phyloP scores from a whole-genome alignment of 2,113 vertebrate species.

The Mirounga angustirostris region DNA sequence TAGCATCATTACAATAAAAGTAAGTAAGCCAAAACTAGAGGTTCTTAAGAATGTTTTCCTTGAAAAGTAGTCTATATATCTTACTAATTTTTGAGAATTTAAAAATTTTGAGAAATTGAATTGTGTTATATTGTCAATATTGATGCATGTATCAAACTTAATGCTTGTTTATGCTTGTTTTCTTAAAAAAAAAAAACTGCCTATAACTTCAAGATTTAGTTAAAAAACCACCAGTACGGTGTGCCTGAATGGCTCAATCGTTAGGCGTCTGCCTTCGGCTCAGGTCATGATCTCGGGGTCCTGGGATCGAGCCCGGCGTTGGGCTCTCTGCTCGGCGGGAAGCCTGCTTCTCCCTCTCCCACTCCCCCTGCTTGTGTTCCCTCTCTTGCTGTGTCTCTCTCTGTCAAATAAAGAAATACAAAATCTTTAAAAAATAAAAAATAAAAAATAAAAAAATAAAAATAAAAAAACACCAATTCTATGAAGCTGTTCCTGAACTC shows the following conservation, averaged over 20 bases:
- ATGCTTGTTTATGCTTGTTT: neutral
- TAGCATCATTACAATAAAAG: constrained; percentile 1
- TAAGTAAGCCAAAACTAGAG: neutral
- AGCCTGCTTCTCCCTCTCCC: too few relatives aligned
- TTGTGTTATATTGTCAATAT: neutral
- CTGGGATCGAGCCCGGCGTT: too few relatives aligned
- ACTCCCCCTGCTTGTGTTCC: too few relatives aligned
- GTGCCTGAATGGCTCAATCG: too few relatives aligned
- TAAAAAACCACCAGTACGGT: neutral
- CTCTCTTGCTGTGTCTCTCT: too few relatives aligned
- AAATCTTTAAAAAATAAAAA: too few relatives aligned
- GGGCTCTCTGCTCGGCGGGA: too few relatives aligned
- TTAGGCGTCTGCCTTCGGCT: too few relatives aligned
- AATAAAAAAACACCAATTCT: neutral
- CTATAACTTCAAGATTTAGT: neutral
- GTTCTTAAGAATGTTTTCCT: neutral
- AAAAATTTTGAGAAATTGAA: neutral
- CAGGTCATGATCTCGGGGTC: too few relatives aligned
- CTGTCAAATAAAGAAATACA: too few relatives aligned
- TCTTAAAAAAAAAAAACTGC: neutral
- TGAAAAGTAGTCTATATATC: neutral
- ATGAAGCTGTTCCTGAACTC: neutral
- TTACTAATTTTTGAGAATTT: neutral
- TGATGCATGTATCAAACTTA: neutral
- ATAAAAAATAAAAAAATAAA: neutral